Evolutionary conservation across 2,888 invertebrate genomes (phyloP), one percentile per base, ranked within the genome.

Genomic region (Aleiodes leptofemur): DNA sequence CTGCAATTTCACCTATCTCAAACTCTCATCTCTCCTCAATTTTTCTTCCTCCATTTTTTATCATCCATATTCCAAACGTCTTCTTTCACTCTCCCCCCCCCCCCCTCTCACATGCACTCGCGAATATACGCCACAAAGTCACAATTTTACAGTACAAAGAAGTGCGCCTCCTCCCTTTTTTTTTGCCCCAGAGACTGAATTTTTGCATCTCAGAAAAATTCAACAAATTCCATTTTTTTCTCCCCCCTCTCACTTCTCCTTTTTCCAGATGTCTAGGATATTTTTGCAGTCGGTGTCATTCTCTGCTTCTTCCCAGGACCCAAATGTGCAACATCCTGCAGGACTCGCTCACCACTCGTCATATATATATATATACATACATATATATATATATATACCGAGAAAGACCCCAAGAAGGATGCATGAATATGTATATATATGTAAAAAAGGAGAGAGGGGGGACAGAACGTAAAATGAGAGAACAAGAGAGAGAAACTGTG

Each of bases 341-440:
- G 56, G 74, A 74, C 74, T 64, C 31, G 51, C 48, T 61, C 43
- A 50, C 69, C 61, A 70, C 34, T 61, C 56, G 16, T 16, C 56
- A 16, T 14, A 11, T 68, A 31, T 55, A n/a, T 8, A 55, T 69
- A 68, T 23, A 1, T 23, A 23, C 2, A 2, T 23, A 23, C 2
- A 2, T 23, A 23, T 23, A 23, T 23, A 23, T 23, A 23, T 23
- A 23, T 1, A 23, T 53, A 66, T 66, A 51, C 29, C 50, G 23
- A 68, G 34, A 68, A 23, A 23, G 23, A 50, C 51, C 68, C 51
- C 68, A 31, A 68, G 31, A 48, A 34, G 34, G 34, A 59, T 66
- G 31, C 83, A 83, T 84, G 85, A 85, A 84, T 84, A 85, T 85
- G 84, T 84, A 85, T 84, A 81, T 56, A 50, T 76, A 23, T 23